phyloP scores from a whole-genome alignment of 2,113 vertebrate species.

The Corythornis madagascariensis region DNA sequence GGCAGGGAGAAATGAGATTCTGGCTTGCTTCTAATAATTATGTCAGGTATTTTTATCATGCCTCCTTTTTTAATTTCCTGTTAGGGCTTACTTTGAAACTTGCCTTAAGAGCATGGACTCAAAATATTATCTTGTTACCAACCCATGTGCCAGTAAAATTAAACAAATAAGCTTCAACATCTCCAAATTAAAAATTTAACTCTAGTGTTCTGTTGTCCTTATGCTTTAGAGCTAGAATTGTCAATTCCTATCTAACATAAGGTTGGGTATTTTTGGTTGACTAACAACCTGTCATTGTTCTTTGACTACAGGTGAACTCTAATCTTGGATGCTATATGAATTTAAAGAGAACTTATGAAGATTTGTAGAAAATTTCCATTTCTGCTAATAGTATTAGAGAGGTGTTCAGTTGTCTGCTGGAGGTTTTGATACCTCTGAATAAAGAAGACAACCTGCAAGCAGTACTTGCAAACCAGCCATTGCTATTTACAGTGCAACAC shows the following conservation, averaged over 20 bases:
- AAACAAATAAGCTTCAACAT: background rate
- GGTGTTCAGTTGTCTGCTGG: background rate
- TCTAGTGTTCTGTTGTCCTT: background rate
- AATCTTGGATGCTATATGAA: background rate
- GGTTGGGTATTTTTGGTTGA: background rate
- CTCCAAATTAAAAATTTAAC: background rate
- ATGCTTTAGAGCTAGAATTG: background rate
- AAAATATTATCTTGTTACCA: background rate
- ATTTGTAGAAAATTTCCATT: background rate
- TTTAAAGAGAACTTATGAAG: background rate
- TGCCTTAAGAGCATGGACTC: background rate
- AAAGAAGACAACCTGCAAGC: background rate
- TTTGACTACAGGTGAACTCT: background rate
- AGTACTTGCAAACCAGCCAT: background rate
- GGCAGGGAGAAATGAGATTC: too few species aligned
- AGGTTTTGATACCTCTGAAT: background rate
- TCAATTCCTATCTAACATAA: background rate
- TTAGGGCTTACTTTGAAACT: background rate
- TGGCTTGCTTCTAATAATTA: too few species aligned
- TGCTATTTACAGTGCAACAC: background rate
- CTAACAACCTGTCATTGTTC: background rate
- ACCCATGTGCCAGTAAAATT: background rate
- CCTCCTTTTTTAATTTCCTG: too few species aligned
- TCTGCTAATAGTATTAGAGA: constrained; percentile 1
- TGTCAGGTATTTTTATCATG: too few species aligned